Conservation (phyloP, 2,888 invertebrate genomes). For the Sesia apiformis region DNA sequence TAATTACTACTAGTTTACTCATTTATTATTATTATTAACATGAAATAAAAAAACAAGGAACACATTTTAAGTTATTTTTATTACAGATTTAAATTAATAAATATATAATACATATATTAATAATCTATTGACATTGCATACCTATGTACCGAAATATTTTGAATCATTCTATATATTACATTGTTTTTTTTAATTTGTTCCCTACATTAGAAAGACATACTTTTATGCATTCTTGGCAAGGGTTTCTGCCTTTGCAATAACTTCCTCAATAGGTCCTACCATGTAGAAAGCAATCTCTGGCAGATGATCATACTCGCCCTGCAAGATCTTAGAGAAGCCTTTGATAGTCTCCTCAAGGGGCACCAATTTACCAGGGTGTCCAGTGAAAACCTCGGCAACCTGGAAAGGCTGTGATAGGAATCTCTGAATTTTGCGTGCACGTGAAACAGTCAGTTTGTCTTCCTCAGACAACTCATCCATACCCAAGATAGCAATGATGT, state of each 20-base stretch:
- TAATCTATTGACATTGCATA: too few relatives aligned
- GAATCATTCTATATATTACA: too few relatives aligned
- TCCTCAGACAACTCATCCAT: slow-evolving; percentile 97
- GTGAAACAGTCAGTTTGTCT: slow-evolving; percentile 93
- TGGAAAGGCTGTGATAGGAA: slow-evolving; percentile 96
- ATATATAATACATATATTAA: too few relatives aligned
- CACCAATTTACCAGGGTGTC: slow-evolving; percentile 92
- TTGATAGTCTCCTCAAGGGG: slow-evolving; percentile 90
- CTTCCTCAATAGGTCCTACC: slow-evolving; percentile 92
- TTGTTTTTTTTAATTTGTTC: too few relatives aligned
- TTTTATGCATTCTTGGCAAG: slow-evolving; percentile 67
- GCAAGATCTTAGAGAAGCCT: slow-evolving; percentile 87
- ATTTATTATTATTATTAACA: too few relatives aligned
- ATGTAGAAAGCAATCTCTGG: slow-evolving; percentile 94
- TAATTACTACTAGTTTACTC: too few relatives aligned
- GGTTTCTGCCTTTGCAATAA: slow-evolving; percentile 87
- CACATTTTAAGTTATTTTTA: too few relatives aligned
- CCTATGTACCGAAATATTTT: too few relatives aligned
- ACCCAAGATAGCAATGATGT: slow-evolving; percentile 96
- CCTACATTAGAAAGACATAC: too few relatives aligned
- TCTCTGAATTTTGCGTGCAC: slow-evolving; percentile 95
- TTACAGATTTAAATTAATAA: too few relatives aligned
- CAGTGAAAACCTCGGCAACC: slow-evolving; percentile 96
- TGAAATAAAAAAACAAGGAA: too few relatives aligned
- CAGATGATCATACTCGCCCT: slow-evolving; percentile 86